Evolutionary conservation across 2,888 invertebrate species (phyloP), one percentile per base, ranked within the genome.

Genomic region (Drosophila testacea): DNA sequence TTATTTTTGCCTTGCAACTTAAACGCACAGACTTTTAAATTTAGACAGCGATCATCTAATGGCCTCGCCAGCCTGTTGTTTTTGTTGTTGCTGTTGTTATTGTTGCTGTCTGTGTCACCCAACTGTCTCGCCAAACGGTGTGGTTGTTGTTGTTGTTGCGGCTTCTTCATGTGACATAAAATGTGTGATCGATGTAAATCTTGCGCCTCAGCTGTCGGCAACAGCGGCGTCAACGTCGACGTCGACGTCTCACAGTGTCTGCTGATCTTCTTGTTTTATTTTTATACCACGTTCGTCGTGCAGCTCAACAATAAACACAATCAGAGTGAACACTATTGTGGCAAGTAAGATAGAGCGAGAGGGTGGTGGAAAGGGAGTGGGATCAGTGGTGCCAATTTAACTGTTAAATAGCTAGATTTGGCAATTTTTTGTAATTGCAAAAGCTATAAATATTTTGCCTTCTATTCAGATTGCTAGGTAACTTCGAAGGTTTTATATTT

Each of bases 1-100:
- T 89, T 82, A 83, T 82, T 89, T 82, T 89, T 81, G 85, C 84
- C 69, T 81, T 83, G 88, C 86, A 88, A 85, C 86, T 79, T 66
- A 83, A 89, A 89, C 90, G 90, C 83, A 89, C 83, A 83, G 88
- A 79, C 88, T 77, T 83, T 89, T 83, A 83, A 83, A 85, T 89
- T 85, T 83, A 83, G 83, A 69, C 76, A 52, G 62, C 83, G 82
- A 87, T 84, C 89, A 87, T 83, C 85, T 89, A 87, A 83, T 87
- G 89, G 85, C 85, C 89, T 87, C 89, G 69, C 60, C 69, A 59
- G 10, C 68, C 51, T 55, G 22, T 36, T 61, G 27, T 46, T 39
- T 4, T 30, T 5, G 30, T 30, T 30, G 30, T 7, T 30, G 6
- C 6, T 30, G 30, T 7, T 30, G 30, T 7, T 30, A 5, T 16